Conservation (phyloP, 1,140 invertebrate genomes). For the silkworm (Bombyx mori) region ASM3026992v2 NC_085116.1:9396501-9397000, state of each 20-base stretch:
- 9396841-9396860: conserved; percentile 19
- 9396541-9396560: conserved; percentile 72
- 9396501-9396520: conserved; percentile 19
- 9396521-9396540: conserved; percentile 73
- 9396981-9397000: no score
- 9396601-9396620: conserved; percentile 68
- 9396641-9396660: conserved; percentile 36
- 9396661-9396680: conserved; percentile 52
- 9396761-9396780: conserved; percentile 71
- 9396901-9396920: no score
- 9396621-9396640: conserved; percentile 71
- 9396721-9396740: conserved; percentile 67
- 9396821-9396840: conserved; percentile 76
- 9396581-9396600: conserved; percentile 66
- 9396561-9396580: conserved; percentile 71
- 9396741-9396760: conserved; percentile 54
- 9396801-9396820: conserved; percentile 76
- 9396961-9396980: no score
- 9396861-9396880: conserved; percentile 20
- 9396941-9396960: no score
- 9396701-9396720: conserved; percentile 60
- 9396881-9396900: neutral
- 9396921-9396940: no score
- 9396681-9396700: conserved; percentile 1
- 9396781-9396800: conserved; percentile 51